A percentile compares a stretch with the other conserved stretches of the same genome.
Evolutionary conservation across 1,140 invertebrate species (phyloP).

Genomic region (Drosophila serrata): DNA sequence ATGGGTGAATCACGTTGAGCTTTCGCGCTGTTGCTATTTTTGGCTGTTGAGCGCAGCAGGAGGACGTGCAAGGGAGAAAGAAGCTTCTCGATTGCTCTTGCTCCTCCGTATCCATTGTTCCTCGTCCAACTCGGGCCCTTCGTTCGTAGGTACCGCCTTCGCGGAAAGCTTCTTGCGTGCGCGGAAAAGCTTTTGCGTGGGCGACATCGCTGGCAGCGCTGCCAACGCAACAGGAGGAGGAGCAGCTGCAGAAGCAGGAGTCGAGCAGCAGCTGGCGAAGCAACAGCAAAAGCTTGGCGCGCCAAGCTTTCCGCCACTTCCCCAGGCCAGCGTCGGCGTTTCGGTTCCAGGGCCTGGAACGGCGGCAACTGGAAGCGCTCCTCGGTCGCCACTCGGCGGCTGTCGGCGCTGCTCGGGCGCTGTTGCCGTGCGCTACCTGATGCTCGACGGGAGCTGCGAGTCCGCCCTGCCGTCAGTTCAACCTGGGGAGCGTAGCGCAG

Average conservation of each 20-base stretch:
- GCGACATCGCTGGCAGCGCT: slow-evolving; percentile 44
- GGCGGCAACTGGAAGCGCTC: slow-evolving; percentile 42
- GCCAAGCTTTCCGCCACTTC: slow-evolving; percentile 55
- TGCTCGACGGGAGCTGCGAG: slow-evolving; percentile 41
- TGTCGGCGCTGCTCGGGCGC: slow-evolving; percentile 9
- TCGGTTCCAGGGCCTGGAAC: slow-evolving; percentile 39
- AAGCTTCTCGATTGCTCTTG: slow-evolving; percentile 18
- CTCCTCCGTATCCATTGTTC: neutral
- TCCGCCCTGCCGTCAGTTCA: slow-evolving; percentile 68
- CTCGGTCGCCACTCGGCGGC: slow-evolving; percentile 14
- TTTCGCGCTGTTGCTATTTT: slow-evolving; percentile 74
- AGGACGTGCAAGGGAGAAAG: neutral
- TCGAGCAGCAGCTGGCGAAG: slow-evolving; percentile 51
- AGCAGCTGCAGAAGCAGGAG: neutral
- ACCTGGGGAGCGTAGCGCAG: slow-evolving; percentile 82
- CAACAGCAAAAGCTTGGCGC: slow-evolving; percentile 55
- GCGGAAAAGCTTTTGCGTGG: slow-evolving; percentile 49
- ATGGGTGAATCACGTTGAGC: slow-evolving; percentile 41
- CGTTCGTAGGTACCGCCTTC: slow-evolving; percentile 48
- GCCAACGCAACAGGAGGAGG: slow-evolving; percentile 58
- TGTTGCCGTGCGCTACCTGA: slow-evolving; percentile 27
- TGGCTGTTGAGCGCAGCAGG: slow-evolving; percentile 43
- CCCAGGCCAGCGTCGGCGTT: slow-evolving; percentile 53
- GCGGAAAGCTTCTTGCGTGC: slow-evolving; percentile 29
- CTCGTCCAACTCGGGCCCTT: neutral